A percentile compares a stretch with the other conserved stretches of the same genome.
phyloP scores from a whole-genome alignment of 2,113 vertebrate species.

The Myanophis thanlyinensis region DNA sequence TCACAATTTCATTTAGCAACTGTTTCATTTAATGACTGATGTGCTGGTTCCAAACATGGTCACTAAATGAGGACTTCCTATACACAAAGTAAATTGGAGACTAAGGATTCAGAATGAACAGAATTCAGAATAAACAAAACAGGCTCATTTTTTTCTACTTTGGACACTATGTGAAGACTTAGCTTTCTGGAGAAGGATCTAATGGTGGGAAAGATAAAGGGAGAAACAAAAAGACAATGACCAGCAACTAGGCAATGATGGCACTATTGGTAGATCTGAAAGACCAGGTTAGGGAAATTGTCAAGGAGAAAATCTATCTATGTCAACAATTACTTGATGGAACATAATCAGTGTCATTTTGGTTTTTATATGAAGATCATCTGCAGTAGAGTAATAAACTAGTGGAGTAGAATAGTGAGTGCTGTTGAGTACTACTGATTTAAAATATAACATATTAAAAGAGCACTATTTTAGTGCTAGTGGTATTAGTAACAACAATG shows the following conservation, averaged over 20 bases:
- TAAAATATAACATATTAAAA: background rate
- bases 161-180: background rate
- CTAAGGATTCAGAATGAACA: background rate
- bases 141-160: background rate
- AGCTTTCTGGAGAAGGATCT: background rate
- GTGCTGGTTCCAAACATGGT: background rate
- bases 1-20: background rate
- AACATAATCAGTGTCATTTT: background rate
- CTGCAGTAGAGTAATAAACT: background rate
- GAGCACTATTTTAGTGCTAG: background rate
- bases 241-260: background rate
- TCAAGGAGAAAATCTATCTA: background rate
- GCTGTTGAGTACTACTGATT: background rate
- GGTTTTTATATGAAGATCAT: background rate
- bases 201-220: background rate
- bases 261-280: background rate
- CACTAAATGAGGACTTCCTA: background rate
- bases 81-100: background rate
- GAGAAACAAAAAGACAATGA: background rate
- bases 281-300: background rate
- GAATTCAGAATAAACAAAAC: background rate
- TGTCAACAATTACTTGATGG: background rate
- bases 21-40: background rate
- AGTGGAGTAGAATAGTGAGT: background rate
- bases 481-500: background rate